Percentiles rank a stretch among this genome's conserved stretches.
phyloP scores from a whole-genome alignment of 2,113 vertebrate species.

The Acanthisitta chloris region DNA sequence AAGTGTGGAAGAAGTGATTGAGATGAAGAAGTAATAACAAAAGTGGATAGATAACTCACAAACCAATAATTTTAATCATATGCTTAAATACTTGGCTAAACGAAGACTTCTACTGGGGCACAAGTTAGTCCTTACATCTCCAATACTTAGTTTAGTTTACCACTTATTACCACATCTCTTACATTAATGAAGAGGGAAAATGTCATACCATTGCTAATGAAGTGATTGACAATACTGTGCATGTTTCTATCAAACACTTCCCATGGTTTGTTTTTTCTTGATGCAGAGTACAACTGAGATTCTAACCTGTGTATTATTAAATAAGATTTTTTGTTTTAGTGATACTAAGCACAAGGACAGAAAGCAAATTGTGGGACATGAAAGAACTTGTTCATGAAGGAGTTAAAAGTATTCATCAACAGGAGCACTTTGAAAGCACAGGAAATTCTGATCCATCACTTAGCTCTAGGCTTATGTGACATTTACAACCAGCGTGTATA shows the following conservation, averaged over 20 bases:
- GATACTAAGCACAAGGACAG: neutral
- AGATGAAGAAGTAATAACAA: neutral
- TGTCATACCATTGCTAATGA: neutral
- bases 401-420: slow-evolving; percentile 40
- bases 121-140: neutral
- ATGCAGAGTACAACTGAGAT: neutral
- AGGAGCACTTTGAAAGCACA: neutral
- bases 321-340: neutral
- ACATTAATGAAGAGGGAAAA: neutral
- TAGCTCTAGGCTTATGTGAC: slow-evolving; percentile 39
- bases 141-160: neutral
- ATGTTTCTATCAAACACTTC: neutral
- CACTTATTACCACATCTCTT: neutral
- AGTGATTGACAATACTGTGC: neutral
- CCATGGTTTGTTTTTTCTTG: neutral
- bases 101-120: neutral
- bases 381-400: neutral
- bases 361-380: neutral
- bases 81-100: neutral
- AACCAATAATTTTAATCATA: neutral
- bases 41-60: neutral
- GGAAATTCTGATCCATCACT: slow-evolving; percentile 35
- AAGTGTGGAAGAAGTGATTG: neutral
- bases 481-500: slow-evolving; percentile 51
- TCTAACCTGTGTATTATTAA: neutral